A percentile compares a stretch with the other conserved stretches of the same genome.
Evolutionary conservation across 2,888 invertebrate genomes (phyloP).

Genomic region (Cosmopolites sordidus): DNA sequence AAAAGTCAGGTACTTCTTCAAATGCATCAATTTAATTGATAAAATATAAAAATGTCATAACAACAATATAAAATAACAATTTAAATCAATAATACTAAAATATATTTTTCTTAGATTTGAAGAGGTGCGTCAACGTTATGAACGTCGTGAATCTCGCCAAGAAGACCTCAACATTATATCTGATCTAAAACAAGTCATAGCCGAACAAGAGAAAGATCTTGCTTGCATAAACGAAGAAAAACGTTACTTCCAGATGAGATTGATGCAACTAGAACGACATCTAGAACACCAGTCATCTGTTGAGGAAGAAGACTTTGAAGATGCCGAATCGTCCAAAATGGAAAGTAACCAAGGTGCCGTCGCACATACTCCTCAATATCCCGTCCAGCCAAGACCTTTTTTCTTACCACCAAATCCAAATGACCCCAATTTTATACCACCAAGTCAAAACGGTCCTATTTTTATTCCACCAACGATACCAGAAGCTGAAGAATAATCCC

Average conservation of each 20-base stretch:
- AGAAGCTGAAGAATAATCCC: conserved; percentile 45
- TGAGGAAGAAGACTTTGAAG: conserved; percentile 40
- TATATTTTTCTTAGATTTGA: conserved; percentile 49
- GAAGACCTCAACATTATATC: conserved; percentile 56
- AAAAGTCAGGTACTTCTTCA: no score
- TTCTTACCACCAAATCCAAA: conserved; percentile 17
- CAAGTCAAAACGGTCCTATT: conserved; percentile 28
- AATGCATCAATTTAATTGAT: no score
- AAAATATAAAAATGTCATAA: no score
- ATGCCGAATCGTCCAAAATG: conserved; percentile 32
- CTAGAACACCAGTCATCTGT: conserved; percentile 33
- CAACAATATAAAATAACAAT: no score
- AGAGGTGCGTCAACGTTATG: conserved; percentile 56
- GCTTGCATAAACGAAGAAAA: conserved; percentile 55
- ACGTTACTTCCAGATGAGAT: conserved; percentile 54
- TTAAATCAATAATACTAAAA: no score
- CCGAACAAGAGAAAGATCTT: conserved; percentile 56
- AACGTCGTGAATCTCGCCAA: conserved; percentile 54
- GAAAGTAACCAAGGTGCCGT: conserved; percentile 7
- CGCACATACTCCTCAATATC: conserved; percentile 3
- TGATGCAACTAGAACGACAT: conserved; percentile 42
- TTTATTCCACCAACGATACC: conserved; percentile 46
- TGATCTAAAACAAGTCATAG: conserved; percentile 54
- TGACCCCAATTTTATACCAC: conserved; percentile 12
- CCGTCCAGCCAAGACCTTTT: conserved; percentile 11